Conservation (phyloP, 2,113 vertebrate species). For the Corythoichthys intestinalis region DNA sequence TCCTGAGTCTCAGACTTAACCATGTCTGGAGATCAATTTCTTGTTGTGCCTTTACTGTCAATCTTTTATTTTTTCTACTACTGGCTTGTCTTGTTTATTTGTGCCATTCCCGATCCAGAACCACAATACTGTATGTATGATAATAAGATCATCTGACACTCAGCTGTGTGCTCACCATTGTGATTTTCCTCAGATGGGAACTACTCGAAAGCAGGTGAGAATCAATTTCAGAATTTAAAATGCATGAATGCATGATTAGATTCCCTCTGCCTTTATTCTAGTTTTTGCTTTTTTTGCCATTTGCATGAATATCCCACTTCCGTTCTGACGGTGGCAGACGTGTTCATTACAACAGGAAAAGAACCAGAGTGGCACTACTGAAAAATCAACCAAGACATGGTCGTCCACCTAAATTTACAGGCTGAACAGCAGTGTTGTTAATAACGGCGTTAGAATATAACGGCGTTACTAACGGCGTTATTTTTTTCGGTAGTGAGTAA, state of each 20-base stretch:
- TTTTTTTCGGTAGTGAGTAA: too few relatives aligned
- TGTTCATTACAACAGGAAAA: background rate
- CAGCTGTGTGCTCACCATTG: background rate
- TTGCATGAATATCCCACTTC: background rate
- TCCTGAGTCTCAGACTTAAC: background rate
- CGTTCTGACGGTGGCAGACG: background rate
- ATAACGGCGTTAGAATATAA: too few relatives aligned
- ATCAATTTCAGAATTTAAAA: constrained; percentile 4
- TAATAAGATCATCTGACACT: constrained; percentile 1
- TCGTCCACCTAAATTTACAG: too few relatives aligned
- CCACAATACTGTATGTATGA: background rate
- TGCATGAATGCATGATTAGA: background rate
- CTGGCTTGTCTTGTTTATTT: background rate
- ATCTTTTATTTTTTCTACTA: background rate
- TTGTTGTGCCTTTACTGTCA: background rate
- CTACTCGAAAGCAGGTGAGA: constrained; percentile 1
- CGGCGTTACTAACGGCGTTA: too few relatives aligned
- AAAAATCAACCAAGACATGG: too few relatives aligned
- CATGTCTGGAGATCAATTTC: background rate
- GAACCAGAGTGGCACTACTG: background rate
- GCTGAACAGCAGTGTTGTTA: too few relatives aligned
- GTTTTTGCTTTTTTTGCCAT: background rate
- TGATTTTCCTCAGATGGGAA: background rate
- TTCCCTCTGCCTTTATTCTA: background rate
- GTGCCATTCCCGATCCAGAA: background rate